These are phyloP conservation scores for Pagrus major DNA, from an alignment of 2,113 vertebrate genomes.

Conservation along the genomic window DNA sequence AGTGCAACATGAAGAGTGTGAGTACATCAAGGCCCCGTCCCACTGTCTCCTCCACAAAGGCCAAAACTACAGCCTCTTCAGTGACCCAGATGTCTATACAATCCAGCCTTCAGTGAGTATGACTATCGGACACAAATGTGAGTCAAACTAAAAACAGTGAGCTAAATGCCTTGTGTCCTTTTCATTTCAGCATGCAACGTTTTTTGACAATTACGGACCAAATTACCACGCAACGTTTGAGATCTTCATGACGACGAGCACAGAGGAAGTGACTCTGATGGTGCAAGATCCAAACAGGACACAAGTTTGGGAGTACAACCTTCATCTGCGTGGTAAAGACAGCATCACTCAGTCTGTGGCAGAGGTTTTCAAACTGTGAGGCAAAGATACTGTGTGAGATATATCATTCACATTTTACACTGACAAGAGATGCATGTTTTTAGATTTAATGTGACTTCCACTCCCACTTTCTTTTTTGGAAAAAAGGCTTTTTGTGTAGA, in stretches of 20 bases:
- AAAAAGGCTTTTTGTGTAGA: no score
- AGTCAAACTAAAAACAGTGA: not conserved
- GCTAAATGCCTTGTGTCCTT: not conserved
- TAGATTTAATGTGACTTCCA: not conserved
- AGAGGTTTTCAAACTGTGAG: not conserved
- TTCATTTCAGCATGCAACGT: constrained; percentile 1
- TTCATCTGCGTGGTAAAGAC: constrained; percentile 22
- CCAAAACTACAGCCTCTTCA: no score
- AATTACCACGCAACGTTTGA: constrained; percentile 39
- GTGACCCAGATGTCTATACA: no score
- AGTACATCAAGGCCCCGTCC: no score
- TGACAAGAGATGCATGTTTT: not conserved
- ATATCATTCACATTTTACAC: not conserved
- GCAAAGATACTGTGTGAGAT: no score
- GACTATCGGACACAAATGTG: not conserved
- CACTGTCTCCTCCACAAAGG: no score
- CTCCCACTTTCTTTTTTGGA: not conserved
- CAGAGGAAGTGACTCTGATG: constrained; percentile 15
- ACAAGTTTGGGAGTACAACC: not conserved
- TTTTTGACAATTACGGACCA: constrained; percentile 26
- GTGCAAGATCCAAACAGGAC: not conserved
- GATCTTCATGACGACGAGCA: not conserved
- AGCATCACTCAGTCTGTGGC: not conserved
- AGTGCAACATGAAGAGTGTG: no score
- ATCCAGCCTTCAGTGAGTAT: constrained; percentile 8